Percentiles rank a stretch among this genome's conserved stretches.
These are phyloP conservation scores for Drosophila tsacasi DNA, from an alignment of 1,140 invertebrate species.

Conservation along the genomic window DNA sequence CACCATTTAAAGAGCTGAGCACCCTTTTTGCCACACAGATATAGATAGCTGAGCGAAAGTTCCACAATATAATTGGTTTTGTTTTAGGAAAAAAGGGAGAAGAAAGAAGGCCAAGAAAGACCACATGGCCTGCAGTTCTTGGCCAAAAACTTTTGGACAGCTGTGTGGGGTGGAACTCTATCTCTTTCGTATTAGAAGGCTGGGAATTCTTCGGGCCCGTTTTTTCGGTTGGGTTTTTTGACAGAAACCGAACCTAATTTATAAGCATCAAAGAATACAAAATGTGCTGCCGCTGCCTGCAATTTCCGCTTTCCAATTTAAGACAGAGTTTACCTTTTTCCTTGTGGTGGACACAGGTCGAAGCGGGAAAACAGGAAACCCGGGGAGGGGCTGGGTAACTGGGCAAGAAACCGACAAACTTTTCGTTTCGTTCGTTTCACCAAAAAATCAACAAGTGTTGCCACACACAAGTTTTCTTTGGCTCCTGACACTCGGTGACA, in stretches of 20 bases:
- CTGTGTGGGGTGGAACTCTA: constrained; percentile 33
- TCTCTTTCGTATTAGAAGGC: constrained; percentile 37
- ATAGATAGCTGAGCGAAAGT: constrained; percentile 15
- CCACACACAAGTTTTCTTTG: constrained; percentile 46
- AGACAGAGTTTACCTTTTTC: constrained; percentile 60
- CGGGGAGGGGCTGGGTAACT: background rate
- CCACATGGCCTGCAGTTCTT: constrained; percentile 37
- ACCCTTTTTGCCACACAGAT: constrained; percentile 18
- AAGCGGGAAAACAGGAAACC: background rate
- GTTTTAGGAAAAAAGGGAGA: constrained; percentile 1
- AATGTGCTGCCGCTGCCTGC: constrained; percentile 53
- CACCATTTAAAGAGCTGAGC: constrained; percentile 13
- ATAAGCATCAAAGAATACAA: constrained; percentile 73
- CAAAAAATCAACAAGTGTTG: constrained; percentile 71
- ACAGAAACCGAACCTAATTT: constrained; percentile 61
- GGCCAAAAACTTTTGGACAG: constrained; percentile 36
- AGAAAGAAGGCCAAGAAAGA: constrained; percentile 11
- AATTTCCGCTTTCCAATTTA: constrained; percentile 75
- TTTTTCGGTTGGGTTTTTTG: constrained; percentile 6
- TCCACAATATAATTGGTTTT: constrained; percentile 37
- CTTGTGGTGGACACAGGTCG: constrained; percentile 37
- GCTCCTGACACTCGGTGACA: constrained; percentile 68
- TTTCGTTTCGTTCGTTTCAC: constrained; percentile 34
- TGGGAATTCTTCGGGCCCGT: constrained; percentile 15
- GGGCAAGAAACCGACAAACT: constrained; percentile 32